These are phyloP conservation scores for Bacillus rossius DNA, from an alignment of 1,140 invertebrate species.

Conservation along the genomic window DNA sequence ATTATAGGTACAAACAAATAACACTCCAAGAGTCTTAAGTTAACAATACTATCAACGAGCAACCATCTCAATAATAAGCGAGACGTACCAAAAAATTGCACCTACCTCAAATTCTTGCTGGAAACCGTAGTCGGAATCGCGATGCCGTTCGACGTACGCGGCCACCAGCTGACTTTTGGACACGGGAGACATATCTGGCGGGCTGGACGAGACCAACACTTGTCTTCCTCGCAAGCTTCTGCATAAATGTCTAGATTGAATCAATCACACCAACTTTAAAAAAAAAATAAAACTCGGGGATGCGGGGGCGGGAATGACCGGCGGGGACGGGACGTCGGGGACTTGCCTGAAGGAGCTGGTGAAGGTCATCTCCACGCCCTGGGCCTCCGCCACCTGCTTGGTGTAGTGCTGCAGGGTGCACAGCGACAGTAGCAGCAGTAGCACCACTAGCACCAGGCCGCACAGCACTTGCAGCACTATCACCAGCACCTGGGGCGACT, in stretches of 20 bases:
- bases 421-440: constrained; percentile 58
- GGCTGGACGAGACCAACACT: constrained; percentile 57
- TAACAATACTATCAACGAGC: not conserved
- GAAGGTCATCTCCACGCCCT: constrained; percentile 71
- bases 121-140: constrained; percentile 84
- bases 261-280: constrained; percentile 12
- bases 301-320: too few relatives aligned
- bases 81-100: not conserved
- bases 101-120: constrained; percentile 70
- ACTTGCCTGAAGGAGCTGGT: constrained; percentile 58
- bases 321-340: too few relatives aligned
- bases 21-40: not conserved
- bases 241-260: constrained; percentile 47
- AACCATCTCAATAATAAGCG: too few relatives aligned
- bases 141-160: constrained; percentile 71
- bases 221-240: constrained; percentile 58
- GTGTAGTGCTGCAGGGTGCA: constrained; percentile 67
- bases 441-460: constrained; percentile 56
- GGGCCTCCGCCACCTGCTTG: constrained; percentile 60
- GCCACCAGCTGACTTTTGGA: constrained; percentile 60
- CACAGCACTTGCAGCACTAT: constrained; percentile 47
- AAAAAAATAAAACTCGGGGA: not conserved
- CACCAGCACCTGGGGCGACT: constrained; percentile 22
- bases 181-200: constrained; percentile 78
- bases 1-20: not conserved